Evolutionary conservation across 2,888 invertebrate species (phyloP).

Genomic region (Machimus rusticus): DNA sequence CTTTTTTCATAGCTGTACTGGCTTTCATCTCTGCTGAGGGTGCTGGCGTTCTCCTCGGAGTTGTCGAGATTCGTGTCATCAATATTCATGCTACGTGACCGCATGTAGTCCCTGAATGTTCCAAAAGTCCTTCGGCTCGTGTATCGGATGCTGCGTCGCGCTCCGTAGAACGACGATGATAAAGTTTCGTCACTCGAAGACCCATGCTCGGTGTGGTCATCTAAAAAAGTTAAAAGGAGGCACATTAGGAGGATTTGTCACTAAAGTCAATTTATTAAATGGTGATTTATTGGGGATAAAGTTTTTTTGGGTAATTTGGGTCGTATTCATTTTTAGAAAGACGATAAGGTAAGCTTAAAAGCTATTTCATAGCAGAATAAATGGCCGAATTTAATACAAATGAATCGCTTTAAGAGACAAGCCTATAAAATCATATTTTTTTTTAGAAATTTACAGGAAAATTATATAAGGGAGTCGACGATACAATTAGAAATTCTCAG

Average conservation of each 20-base stretch:
- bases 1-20: conserved; percentile 54
- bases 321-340: neutral
- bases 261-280: neutral
- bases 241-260: neutral
- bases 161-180: conserved; percentile 62
- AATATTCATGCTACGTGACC: conserved; percentile 59
- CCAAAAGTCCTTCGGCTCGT: conserved; percentile 63
- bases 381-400: too few species aligned
- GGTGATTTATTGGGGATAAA: neutral
- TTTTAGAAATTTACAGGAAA: too few species aligned
- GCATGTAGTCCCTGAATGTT: conserved; percentile 61
- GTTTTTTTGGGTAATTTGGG: neutral
- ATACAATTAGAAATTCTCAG: too few species aligned
- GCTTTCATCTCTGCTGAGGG: conserved; percentile 57
- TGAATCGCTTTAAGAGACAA: too few species aligned
- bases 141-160: conserved; percentile 61
- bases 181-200: conserved; percentile 63
- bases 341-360: neutral
- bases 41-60: conserved; percentile 57
- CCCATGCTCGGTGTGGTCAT: conserved; percentile 56
- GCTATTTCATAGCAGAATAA: neutral
- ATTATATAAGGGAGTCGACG: too few species aligned
- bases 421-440: too few species aligned
- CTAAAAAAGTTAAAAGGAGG: conserved; percentile 46
- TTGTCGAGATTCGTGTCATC: conserved; percentile 56